Conservation (phyloP, 2,888 invertebrate genomes). For the Dasypogon diadema region DNA sequence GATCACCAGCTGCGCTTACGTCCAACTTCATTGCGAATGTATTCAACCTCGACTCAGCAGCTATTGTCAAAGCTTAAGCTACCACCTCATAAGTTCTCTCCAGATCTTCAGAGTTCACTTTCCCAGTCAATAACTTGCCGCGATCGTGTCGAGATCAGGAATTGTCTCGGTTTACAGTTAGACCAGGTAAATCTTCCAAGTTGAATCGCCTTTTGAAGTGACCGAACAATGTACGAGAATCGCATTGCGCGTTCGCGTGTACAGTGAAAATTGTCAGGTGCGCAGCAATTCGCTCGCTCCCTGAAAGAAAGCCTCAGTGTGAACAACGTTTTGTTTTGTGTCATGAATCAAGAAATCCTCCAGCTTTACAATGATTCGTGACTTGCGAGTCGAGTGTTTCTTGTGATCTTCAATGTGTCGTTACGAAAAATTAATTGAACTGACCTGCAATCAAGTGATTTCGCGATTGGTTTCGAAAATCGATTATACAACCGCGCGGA, state of each 20-base stretch:
- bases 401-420: background rate
- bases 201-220: background rate
- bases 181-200: background rate
- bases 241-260: background rate
- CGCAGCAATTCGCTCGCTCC: background rate
- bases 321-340: background rate
- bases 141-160: background rate
- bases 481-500: background rate
- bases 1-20: background rate
- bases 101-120: background rate
- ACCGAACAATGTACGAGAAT: background rate
- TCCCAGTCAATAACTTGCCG: constrained; percentile 15
- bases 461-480: background rate
- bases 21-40: constrained; percentile 2
- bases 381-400: background rate
- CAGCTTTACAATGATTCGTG: background rate
- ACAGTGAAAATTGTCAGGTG: background rate
- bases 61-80: background rate
- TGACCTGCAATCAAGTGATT: no score
- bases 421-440: constrained; percentile 28
- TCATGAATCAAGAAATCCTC: background rate
- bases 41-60: background rate
- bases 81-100: background rate
- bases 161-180: background rate
- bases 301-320: background rate